Evolutionary conservation across 2,113 vertebrate genomes (phyloP), one percentile per base, ranked within the genome.

Genomic region (Plecotus auritus): DNA sequence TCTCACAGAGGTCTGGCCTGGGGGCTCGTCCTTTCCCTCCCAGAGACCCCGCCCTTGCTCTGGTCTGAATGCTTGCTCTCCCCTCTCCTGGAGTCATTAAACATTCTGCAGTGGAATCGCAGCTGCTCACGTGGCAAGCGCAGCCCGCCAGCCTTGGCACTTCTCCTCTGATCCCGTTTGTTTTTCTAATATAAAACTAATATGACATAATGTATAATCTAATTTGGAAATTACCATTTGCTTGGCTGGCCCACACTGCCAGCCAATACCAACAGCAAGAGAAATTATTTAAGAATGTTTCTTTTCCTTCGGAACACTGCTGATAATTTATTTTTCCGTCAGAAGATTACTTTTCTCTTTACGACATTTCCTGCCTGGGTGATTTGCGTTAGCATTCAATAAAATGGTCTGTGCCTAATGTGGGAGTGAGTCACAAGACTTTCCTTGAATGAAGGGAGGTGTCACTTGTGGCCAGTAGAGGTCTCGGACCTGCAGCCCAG

Each of bases 191-290:
- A 97, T 97, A 97, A 97, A 97, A 97, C 97, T 96, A 97, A 97
- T 97, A 97, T 98, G 97, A 98, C 97, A 97, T 98, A 97, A 97
- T 97, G 97, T 97, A 97, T 97, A 97, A 97, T 97, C 97, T 97
- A 97, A 97, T 97, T 97, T 97, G 96, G 97, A 97, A 97, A 97
- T 97, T 97, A 97, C 97, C 97, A 96, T 97, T 97, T 93, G 97
- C 96, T 95, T 91, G 97, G 94, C 90, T 97, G 96, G 90, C 96
- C 91, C 91, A 96, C 90, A 89, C 92, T 97, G 92, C 96, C 97
- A 97, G 97, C 97, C 97, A 97, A 97, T 97, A 97, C 97, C 95
- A 97, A 97, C 97, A 97, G 92, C 95, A 77, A 93, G 93, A 97
- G 94, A 97, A 97, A 97, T 98, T 96, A 95, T 97, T 96, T 96